Conservation (phyloP, 2,888 invertebrate species). For the Ditula angustiorana region DNA sequence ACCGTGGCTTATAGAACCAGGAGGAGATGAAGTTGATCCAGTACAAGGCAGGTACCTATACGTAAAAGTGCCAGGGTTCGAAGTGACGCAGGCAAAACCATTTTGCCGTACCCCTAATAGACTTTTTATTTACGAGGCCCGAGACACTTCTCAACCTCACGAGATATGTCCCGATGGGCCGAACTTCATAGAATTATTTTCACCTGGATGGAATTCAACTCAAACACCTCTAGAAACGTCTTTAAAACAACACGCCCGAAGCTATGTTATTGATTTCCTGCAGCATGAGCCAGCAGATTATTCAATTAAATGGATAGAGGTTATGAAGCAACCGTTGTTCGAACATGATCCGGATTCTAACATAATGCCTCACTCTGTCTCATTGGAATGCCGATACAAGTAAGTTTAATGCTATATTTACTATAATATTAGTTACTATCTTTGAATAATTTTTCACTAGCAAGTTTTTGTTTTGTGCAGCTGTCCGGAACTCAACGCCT, state of each 20-base stretch:
- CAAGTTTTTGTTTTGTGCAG: constrained; percentile 69
- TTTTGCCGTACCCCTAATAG: constrained; percentile 89
- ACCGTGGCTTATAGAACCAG: constrained; percentile 92
- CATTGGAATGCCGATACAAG: constrained; percentile 90
- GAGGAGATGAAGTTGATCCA: constrained; percentile 87
- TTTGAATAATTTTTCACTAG: constrained; percentile 4
- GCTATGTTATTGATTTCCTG: constrained; percentile 91
- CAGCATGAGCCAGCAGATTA: constrained; percentile 91
- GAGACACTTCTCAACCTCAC: constrained; percentile 85
- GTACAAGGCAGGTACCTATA: constrained; percentile 88
- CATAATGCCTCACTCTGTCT: constrained; percentile 74
- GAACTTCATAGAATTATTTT: constrained; percentile 87
- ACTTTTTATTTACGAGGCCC: constrained; percentile 89
- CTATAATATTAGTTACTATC: not conserved
- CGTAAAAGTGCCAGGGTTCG: constrained; percentile 88
- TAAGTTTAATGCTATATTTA: constrained; percentile 59
- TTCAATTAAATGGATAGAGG: constrained; percentile 91
- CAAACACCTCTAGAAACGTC: constrained; percentile 75
- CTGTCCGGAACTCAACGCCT: constrained; percentile 93
- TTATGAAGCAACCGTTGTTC: constrained; percentile 87
- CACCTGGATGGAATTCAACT: constrained; percentile 88
- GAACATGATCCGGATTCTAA: constrained; percentile 82
- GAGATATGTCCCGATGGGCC: constrained; percentile 88
- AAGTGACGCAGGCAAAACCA: constrained; percentile 77
- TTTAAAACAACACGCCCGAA: constrained; percentile 86